Conservation (phyloP, 2,797 vertebrate genomes). For the Labeo calbasu region DNA sequence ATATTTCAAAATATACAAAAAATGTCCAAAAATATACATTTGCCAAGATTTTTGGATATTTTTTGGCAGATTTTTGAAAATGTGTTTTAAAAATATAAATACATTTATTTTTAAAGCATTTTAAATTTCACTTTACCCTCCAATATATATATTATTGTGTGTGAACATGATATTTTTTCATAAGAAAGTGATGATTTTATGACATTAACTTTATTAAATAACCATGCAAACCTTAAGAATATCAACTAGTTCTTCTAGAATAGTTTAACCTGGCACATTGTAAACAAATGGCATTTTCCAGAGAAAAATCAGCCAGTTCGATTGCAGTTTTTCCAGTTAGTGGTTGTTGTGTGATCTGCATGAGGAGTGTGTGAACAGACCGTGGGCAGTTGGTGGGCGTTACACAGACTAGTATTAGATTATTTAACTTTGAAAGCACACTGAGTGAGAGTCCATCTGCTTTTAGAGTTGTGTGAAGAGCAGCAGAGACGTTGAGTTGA, state of each 20-base stretch:
- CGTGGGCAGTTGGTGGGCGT: not conserved
- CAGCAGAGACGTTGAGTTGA: not conserved
- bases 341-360: not conserved
- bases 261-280: not conserved
- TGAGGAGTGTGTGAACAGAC: not conserved
- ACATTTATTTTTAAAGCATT: too few species aligned
- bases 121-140: too few species aligned
- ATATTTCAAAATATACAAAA: too few species aligned
- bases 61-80: too few species aligned
- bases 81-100: too few species aligned
- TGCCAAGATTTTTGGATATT: too few species aligned
- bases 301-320: not conserved
- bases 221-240: not conserved
- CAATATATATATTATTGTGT: not conserved
- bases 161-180: not conserved
- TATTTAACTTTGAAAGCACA: slow-evolving; percentile 15
- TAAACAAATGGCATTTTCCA: not conserved
- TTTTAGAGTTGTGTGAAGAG: not conserved
- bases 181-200: not conserved
- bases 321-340: not conserved
- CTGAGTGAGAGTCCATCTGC: slow-evolving; percentile 34
- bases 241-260: not conserved
- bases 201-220: not conserved
- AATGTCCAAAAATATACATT: too few species aligned
- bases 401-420: slow-evolving; percentile 7